Base-by-base conservation (phyloP, 2,888 invertebrate genomes). In the Hylaea fasciaria region DNA sequence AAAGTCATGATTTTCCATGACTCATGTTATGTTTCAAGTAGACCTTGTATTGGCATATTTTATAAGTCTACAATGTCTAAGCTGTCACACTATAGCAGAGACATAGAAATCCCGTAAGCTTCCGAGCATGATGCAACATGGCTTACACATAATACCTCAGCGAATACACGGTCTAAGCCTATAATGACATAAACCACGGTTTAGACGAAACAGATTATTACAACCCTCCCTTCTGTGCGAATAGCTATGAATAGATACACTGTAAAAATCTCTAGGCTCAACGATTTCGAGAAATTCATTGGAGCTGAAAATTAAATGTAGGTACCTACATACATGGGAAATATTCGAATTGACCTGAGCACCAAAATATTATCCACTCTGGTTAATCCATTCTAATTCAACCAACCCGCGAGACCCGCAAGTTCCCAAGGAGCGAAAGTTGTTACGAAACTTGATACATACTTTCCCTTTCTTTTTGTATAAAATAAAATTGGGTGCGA, bases 301-400 rank as follows among this genome's bases (percentile, higher is more conserved):
- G 70, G 49, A 68, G 68, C 68, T 63, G 58, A 71, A 73, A 76
- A 72, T 75, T 58, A 72, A 68, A 62, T 65, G 39, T 57, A 50
- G 29, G 45, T 67, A 46, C 44, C 54, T 43, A 45, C 44, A 56
- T 43, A 45, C 56, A 64, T 62, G 62, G 66, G 53, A 72, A 70
- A 68, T 68, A 68, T 59, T 62, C 57, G 47, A 55, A 64, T 59
- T 68, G 63, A 71, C 64, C 66, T 53, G 58, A 64, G 58, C 64
- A 63, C 62, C 46, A 61, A 64, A 71, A 69, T 71, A 70, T 63
- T 65, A 61, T 69, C 54, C 52, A 69, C 64, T 63, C 59, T 66
- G 65, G 57, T 69, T 70, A 70, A 75, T 74, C 70, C 67, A 70
- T 76, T 76, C 68, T 71, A 68, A 74, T 70, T 69, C 74, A 73